Evolutionary conservation across 2,888 invertebrate species (phyloP).

Genomic region (Andrena haemorrhoa): DNA sequence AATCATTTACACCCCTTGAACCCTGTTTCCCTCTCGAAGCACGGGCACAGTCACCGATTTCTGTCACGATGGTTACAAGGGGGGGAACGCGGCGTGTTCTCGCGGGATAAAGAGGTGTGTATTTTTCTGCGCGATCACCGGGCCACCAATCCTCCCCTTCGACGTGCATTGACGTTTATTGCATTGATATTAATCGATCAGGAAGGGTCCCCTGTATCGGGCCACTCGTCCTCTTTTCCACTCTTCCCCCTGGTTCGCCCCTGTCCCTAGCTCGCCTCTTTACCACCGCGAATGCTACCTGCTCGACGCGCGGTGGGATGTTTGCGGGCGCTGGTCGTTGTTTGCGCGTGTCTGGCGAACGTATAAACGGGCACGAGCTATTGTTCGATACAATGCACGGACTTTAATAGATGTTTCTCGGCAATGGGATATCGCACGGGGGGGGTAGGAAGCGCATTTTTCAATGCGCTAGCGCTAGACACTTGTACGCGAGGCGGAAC

Average conservation of each 20-base stretch:
- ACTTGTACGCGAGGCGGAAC: slow-evolving; percentile 27
- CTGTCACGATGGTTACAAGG: slow-evolving; percentile 6
- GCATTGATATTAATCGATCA: slow-evolving; percentile 84
- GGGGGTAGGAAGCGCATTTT: slow-evolving; percentile 36
- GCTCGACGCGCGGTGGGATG: slow-evolving; percentile 27
- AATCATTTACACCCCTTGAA: slow-evolving; percentile 23
- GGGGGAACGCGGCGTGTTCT: slow-evolving; percentile 68
- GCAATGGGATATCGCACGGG: slow-evolving; percentile 37
- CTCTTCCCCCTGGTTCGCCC: neutral
- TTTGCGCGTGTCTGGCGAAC: slow-evolving; percentile 48
- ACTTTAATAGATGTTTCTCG: slow-evolving; percentile 56
- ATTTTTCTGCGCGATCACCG: slow-evolving; percentile 71
- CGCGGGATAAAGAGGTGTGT: slow-evolving; percentile 73
- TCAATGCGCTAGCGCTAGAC: slow-evolving; percentile 32
- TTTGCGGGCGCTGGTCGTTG: slow-evolving; percentile 39
- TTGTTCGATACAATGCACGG: slow-evolving; percentile 55
- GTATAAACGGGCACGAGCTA: slow-evolving; percentile 43
- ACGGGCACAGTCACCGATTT: slow-evolving; percentile 20
- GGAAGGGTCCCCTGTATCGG: slow-evolving; percentile 67
- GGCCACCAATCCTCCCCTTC: slow-evolving; percentile 58
- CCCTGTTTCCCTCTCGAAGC: slow-evolving; percentile 5
- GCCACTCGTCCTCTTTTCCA: slow-evolving; percentile 24
- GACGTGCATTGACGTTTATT: slow-evolving; percentile 79
- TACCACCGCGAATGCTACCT: slow-evolving; percentile 31
- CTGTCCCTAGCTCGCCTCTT: neutral